These are phyloP conservation scores for Euthynnus affinis DNA, from an alignment of 2,797 vertebrate genomes.

Conservation along the genomic window DNA sequence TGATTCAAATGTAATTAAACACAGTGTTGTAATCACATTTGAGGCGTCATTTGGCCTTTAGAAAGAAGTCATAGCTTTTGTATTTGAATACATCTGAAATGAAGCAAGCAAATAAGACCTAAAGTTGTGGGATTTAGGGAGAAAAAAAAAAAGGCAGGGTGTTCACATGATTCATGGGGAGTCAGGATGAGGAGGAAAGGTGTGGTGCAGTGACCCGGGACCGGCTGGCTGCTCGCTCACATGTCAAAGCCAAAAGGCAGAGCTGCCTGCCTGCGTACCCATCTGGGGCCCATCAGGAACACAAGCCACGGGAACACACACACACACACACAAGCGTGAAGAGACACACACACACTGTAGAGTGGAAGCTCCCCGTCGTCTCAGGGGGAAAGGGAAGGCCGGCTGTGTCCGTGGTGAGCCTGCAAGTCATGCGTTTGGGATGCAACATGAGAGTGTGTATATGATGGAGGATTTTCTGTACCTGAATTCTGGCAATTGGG, in stretches of 20 bases:
- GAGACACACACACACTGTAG: conserved; percentile 33
- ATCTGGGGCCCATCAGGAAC: conserved; percentile 75
- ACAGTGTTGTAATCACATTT: no score
- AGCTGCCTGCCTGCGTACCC: conserved; percentile 71
- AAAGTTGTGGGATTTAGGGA: background rate
- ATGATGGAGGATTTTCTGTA: background rate
- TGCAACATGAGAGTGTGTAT: background rate
- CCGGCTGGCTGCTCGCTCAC: conserved; percentile 68
- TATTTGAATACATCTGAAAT: background rate
- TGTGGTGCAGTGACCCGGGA: conserved; percentile 70
- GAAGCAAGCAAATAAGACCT: background rate
- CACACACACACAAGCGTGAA: conserved; percentile 23
- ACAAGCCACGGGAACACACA: conserved; percentile 27
- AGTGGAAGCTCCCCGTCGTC: conserved; percentile 59
- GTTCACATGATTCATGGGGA: conserved; percentile 20
- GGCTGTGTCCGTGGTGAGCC: conserved; percentile 36
- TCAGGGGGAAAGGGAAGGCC: conserved; percentile 48
- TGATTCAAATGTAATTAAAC: background rate
- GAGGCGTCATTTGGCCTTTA: background rate
- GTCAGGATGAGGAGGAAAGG: conserved; percentile 52
- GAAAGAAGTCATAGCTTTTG: conserved; percentile 7
- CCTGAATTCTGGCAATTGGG: background rate
- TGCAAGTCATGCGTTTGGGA: conserved; percentile 2
- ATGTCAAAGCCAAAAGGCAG: conserved; percentile 78
- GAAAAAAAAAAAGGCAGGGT: conserved; percentile 22